A percentile compares a stretch with the other conserved stretches of the same genome.
Evolutionary conservation across 2,888 invertebrate species (phyloP).

Genomic region (Tachystola acroxantha): DNA sequence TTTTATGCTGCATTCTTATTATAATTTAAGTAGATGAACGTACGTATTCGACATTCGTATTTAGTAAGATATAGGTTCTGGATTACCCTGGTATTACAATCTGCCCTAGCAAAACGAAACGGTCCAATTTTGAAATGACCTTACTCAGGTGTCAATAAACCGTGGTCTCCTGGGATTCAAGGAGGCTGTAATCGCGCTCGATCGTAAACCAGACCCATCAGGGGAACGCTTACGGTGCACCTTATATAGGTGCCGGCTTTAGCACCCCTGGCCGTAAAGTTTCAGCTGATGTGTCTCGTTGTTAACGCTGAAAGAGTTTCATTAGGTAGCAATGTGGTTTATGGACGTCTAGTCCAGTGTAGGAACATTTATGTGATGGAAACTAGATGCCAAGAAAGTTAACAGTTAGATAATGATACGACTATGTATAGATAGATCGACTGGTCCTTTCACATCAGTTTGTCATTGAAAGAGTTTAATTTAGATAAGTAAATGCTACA

Average conservation of each 20-base stretch:
- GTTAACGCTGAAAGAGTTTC: conserved; percentile 12
- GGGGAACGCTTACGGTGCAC: conserved; percentile 49
- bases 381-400: too few relatives aligned
- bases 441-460: too few relatives aligned
- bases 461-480: too few relatives aligned
- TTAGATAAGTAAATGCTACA: too few relatives aligned
- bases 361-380: too few relatives aligned
- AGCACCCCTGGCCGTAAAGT: conserved; percentile 41
- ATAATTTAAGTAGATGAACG: too few relatives aligned
- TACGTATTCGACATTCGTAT: too few relatives aligned
- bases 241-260: conserved; percentile 25
- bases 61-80: too few relatives aligned
- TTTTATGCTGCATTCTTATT: too few relatives aligned
- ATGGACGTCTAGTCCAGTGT: not conserved
- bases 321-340: conserved; percentile 9
- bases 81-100: too few relatives aligned
- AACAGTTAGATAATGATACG: too few relatives aligned
- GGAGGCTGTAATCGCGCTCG: conserved; percentile 39
- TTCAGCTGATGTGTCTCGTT: conserved; percentile 15
- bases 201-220: conserved; percentile 59
- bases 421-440: too few relatives aligned
- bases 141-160: conserved; percentile 73
- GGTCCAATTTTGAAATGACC: conserved; percentile 48
- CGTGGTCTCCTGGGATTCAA: conserved; percentile 36
- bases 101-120: conserved; percentile 19